Evolutionary conservation across 2,888 invertebrate genomes (phyloP).

Genomic region (Tetragonula carbonaria): DNA sequence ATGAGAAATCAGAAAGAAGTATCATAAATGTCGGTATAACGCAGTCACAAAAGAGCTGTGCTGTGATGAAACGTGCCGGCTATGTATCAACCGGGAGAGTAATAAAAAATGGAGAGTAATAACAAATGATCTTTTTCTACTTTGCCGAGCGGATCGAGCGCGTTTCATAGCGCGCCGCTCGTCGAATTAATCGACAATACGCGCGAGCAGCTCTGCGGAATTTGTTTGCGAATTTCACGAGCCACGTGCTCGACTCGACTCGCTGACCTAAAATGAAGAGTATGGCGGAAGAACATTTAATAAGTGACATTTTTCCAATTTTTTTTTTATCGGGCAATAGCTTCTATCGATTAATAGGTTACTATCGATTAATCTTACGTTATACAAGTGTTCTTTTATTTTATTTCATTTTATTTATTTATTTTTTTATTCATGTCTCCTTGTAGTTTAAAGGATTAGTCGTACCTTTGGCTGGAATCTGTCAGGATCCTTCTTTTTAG

Average conservation of each 20-base stretch:
- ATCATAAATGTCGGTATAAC: background rate
- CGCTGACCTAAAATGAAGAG: conserved; percentile 18
- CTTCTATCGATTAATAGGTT: too few species aligned
- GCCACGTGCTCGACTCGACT: background rate
- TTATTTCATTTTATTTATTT: too few species aligned
- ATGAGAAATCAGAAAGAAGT: conserved; percentile 19
- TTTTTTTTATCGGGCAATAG: too few species aligned
- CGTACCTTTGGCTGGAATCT: too few species aligned
- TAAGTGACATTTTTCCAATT: too few species aligned
- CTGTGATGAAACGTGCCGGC: conserved; percentile 5
- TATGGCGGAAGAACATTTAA: too few species aligned
- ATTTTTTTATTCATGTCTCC: too few species aligned
- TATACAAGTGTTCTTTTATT: too few species aligned
- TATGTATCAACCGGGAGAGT: background rate
- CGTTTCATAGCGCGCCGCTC: background rate
- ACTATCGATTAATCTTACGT: too few species aligned
- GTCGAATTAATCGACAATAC: conserved; percentile 40
- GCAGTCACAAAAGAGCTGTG: conserved; percentile 2
- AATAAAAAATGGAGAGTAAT: conserved; percentile 10
- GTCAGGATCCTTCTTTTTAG: too few species aligned
- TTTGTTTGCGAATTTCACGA: conserved; percentile 9
- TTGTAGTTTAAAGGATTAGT: too few species aligned
- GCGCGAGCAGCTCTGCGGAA: conserved; percentile 6
- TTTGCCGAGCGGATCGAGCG: conserved; percentile 32
- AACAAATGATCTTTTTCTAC: conserved; percentile 8